Percentiles rank a stretch among this genome's conserved stretches.
Evolutionary conservation across 2,797 vertebrate species (phyloP).

Genomic region (Nothura maculosa): DNA sequence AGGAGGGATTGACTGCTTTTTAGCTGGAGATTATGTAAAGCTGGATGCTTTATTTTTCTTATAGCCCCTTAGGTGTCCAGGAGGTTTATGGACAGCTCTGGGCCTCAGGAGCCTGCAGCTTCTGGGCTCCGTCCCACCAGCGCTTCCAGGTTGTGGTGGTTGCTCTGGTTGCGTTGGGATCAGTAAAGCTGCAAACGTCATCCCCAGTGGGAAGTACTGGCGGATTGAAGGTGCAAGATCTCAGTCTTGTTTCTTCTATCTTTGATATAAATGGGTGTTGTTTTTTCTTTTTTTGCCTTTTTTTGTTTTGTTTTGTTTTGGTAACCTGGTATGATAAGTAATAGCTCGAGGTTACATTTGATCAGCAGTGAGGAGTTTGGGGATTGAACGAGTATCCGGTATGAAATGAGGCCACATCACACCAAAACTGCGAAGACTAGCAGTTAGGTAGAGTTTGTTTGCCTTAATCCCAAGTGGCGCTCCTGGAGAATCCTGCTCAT

Average conservation of each 20-base stretch:
- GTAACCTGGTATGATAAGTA: not conserved
- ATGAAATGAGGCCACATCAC: not conserved
- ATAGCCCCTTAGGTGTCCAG: conserved; percentile 43
- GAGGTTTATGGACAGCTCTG: conserved; percentile 54
- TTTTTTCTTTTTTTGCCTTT: not conserved
- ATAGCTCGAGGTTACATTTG: not conserved
- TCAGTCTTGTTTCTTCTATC: not conserved
- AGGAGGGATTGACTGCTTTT: conserved; percentile 24
- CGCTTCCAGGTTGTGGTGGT: conserved; percentile 17
- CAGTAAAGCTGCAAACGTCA: not conserved
- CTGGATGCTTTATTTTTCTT: conserved; percentile 53
- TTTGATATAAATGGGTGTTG: not conserved
- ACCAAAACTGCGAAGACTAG: fast-evolving
- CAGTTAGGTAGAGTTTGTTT: not conserved
- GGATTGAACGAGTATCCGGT: not conserved
- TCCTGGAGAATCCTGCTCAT: not conserved
- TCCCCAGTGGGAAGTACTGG: not conserved
- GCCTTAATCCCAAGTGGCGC: not conserved
- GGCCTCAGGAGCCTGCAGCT: conserved; percentile 43
- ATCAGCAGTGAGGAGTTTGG: not conserved
- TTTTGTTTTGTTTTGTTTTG: not conserved
- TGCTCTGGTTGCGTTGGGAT: not conserved
- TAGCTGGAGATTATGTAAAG: conserved; percentile 47
- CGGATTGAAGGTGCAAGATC: not conserved
- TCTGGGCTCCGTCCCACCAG: not conserved